Evolutionary conservation across 2,113 vertebrate genomes (phyloP).

Genomic region (Oncorhynchus gorbuscha): DNA sequence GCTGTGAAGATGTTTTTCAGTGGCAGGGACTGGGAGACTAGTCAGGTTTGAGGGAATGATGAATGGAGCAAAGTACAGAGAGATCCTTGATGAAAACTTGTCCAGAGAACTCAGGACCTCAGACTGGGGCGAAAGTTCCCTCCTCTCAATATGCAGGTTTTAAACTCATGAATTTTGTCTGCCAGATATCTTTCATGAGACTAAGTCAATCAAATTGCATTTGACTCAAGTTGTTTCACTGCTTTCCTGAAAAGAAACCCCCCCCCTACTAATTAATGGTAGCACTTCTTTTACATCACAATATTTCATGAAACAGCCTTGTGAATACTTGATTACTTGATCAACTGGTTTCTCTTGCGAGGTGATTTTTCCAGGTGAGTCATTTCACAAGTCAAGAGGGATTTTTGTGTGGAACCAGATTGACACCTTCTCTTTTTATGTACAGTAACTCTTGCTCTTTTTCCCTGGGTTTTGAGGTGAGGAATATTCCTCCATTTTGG

Average conservation of each 20-base stretch:
- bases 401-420: background rate
- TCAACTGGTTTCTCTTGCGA: too few species aligned
- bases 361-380: too few species aligned
- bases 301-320: too few species aligned
- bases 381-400: too few species aligned
- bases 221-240: constrained; percentile 3
- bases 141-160: constrained; percentile 16
- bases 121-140: background rate
- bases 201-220: constrained; percentile 17
- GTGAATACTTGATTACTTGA: too few species aligned
- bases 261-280: too few species aligned
- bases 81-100: too few species aligned
- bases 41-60: too few species aligned
- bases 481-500: background rate
- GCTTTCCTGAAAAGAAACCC: background rate
- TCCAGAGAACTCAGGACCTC: too few species aligned
- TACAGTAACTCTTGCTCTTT: background rate
- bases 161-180: constrained; percentile 17
- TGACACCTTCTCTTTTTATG: background rate
- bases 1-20: background rate
- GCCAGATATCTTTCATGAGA: constrained; percentile 20
- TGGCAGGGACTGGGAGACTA: background rate
- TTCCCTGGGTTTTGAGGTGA: background rate
- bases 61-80: too few species aligned
- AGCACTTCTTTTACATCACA: too few species aligned